Evolutionary conservation across 2,797 vertebrate genomes (phyloP).

Genomic region (Chromobotia macracanthus): DNA sequence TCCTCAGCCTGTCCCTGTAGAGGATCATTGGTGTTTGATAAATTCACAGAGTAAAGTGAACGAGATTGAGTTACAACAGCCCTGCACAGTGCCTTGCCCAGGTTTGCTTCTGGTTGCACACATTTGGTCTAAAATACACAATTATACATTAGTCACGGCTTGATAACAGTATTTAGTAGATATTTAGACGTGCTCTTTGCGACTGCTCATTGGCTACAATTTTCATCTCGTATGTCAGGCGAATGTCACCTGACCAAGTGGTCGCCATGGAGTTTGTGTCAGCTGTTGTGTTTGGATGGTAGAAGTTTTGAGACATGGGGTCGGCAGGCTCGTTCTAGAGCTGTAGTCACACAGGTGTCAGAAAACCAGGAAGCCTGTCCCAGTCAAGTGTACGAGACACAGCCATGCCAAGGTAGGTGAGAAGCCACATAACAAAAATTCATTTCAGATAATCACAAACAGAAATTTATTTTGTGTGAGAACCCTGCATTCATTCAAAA

Average conservation of each 20-base stretch:
- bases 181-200: background rate
- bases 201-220: background rate
- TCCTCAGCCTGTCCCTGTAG: conserved; percentile 63
- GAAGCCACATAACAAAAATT: too few relatives aligned
- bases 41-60: conserved; percentile 65
- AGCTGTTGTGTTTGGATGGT: conserved; percentile 83
- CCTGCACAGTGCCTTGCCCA: conserved; percentile 83
- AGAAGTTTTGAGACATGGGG: conserved; percentile 81
- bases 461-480: background rate
- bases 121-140: background rate
- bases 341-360: conserved; percentile 74
- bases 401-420: conserved; percentile 78
- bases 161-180: background rate
- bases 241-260: conserved; percentile 84
- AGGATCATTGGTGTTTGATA: conserved; percentile 69
- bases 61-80: conserved; percentile 63
- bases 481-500: background rate
- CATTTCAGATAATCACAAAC: too few relatives aligned
- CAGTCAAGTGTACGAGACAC: conserved; percentile 77
- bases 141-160: background rate
- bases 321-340: conserved; percentile 82
- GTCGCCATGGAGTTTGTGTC: conserved; percentile 85
- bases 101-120: conserved; percentile 67
- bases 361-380: conserved; percentile 80
- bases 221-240: conserved; percentile 64